A percentile compares a stretch with the other conserved stretches of the same genome.
Evolutionary conservation across 2,888 invertebrate species (phyloP).

Genomic region (Euplagia quadripunctaria): DNA sequence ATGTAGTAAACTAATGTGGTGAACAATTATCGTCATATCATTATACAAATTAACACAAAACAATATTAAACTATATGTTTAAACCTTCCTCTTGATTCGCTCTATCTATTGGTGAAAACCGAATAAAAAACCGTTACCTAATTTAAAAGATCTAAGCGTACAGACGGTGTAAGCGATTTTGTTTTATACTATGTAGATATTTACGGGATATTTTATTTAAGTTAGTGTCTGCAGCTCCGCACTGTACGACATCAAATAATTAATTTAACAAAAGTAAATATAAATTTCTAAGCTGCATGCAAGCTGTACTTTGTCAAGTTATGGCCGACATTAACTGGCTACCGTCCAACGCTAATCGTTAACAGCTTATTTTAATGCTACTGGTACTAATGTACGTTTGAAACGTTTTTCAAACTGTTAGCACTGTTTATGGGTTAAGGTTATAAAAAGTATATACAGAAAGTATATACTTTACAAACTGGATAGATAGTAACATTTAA

Average conservation of each 20-base stretch:
- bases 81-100: too few species aligned
- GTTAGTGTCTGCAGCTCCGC: neutral
- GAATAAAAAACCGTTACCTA: too few species aligned
- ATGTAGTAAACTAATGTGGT: too few species aligned
- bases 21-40: too few species aligned
- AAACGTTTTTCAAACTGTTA: conserved; percentile 28
- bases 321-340: conserved; percentile 44
- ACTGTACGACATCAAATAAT: neutral
- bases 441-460: neutral
- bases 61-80: too few species aligned
- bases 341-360: conserved; percentile 41
- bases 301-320: conserved; percentile 17
- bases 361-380: conserved; percentile 38
- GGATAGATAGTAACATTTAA: too few species aligned
- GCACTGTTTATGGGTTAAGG: neutral
- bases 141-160: too few species aligned
- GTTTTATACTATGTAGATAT: too few species aligned
- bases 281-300: conserved; percentile 10
- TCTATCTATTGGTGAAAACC: too few species aligned
- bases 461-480: too few species aligned
- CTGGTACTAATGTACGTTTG: conserved; percentile 42
- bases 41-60: too few species aligned
- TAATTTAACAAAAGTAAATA: neutral
- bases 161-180: too few species aligned
- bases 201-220: neutral